Base-by-base conservation (phyloP, 1,140 invertebrate species). In the Bombus cullumanus region DNA sequence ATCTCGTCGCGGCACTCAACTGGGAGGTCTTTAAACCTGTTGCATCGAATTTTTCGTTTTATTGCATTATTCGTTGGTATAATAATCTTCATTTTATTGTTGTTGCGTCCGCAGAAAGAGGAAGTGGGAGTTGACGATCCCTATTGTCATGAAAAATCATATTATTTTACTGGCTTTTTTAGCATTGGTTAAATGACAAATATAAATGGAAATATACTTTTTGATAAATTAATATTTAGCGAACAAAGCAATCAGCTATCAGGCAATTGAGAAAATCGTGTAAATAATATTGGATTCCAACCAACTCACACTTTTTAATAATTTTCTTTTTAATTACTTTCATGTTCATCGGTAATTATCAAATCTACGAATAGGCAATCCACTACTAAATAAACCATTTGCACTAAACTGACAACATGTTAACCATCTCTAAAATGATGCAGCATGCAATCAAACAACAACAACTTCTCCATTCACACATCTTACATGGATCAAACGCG, bases 51-150 rank as follows among this genome's bases (percentile, higher is more conserved):
- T 31, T 43, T 76, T 39, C 47, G 5, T 62, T 62, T 76, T 39
- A 39, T 59, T n/a, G 28, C 74, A 9, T 76, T 76, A 62, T 76
- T 34, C 74, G n/a, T 76, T 76, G 25, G 34, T 39, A 76, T 62
- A 57, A 25, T 76, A 76, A 76, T 37, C 28, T n/a, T 28, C 4
- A 76, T 12, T 18, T 76, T 62, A 39, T 59, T 4, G 43, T 76
- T 39, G 8, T 8, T 22, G 39, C 22, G 12, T 10, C 1, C 18
- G 13, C 2, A n/a, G 28, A 72, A 72, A 43, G 34, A 39, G 69
- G 22, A 22, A 57, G n/a, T n/a, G 28, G 10, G 4, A n/a, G 12
- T n/a, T n/a, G 28, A 62, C 18, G 18, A 53, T 53, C 18, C 5
- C 47, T 53, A 22, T 53, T 1, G 47, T 22, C 47, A 1, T 22